These are phyloP conservation scores for Cerceris rybyensis DNA, from an alignment of 2,888 invertebrate genomes.

Conservation along the genomic window DNA sequence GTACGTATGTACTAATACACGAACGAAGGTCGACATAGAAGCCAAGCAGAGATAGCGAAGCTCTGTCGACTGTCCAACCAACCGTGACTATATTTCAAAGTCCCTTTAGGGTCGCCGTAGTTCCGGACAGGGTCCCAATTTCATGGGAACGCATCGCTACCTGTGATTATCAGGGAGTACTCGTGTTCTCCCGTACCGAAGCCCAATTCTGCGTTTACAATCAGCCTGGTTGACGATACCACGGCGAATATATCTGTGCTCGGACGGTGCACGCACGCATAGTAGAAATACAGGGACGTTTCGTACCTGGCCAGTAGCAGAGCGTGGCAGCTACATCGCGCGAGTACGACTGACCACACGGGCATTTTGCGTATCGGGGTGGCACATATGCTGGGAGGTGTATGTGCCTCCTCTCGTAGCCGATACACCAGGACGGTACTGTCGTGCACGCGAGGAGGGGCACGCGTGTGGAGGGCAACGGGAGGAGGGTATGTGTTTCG, in stretches of 20 bases:
- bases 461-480: conserved; percentile 1
- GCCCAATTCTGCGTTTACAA: conserved; percentile 75
- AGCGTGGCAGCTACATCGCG: not conserved
- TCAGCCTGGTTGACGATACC: conserved; percentile 69
- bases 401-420: not conserved
- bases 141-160: conserved; percentile 77
- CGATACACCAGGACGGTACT: not conserved
- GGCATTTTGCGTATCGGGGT: not conserved
- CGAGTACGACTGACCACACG: not conserved
- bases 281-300: conserved; percentile 15
- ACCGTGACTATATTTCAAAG: conserved; percentile 70
- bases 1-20: conserved; percentile 20
- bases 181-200: conserved; percentile 69
- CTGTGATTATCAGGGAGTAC: conserved; percentile 79
- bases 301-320: conserved; percentile 14
- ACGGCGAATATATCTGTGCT: conserved; percentile 46
- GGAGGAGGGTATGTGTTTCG: not conserved
- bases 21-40: not conserved
- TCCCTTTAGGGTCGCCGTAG: conserved; percentile 70
- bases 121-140: conserved; percentile 76
- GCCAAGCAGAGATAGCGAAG: conserved; percentile 4
- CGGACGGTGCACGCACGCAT: conserved; percentile 14
- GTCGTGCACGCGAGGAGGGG: not conserved
- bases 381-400: not conserved
- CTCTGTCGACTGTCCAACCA: conserved; percentile 57